phyloP scores from a whole-genome alignment of 2,113 vertebrate species.

The Epinephelus lanceolatus region DNA sequence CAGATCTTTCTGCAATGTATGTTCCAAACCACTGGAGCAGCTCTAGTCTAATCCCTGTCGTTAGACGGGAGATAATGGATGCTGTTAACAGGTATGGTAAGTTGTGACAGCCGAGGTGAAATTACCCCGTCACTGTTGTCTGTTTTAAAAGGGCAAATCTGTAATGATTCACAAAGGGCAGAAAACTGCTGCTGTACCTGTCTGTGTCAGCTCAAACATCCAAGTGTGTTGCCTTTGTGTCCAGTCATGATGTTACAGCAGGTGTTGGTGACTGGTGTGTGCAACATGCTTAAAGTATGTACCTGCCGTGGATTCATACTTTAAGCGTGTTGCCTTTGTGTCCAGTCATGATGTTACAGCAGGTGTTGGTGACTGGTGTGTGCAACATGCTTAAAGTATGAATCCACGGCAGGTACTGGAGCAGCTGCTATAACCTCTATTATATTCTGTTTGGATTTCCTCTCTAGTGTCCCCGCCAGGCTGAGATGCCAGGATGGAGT shows the following conservation, averaged over 20 bases:
- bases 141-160: slow-evolving; percentile 22
- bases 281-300: slow-evolving; percentile 22
- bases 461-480: slow-evolving; percentile 22
- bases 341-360: background rate
- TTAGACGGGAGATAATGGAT: slow-evolving; percentile 13
- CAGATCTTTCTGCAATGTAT: slow-evolving; percentile 13
- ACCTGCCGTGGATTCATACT: too few relatives aligned
- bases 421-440: slow-evolving; percentile 2
- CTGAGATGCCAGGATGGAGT: slow-evolving; percentile 43
- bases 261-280: slow-evolving; percentile 5
- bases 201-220: background rate
- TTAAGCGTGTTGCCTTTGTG: slow-evolving; percentile 2
- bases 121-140: slow-evolving; percentile 12
- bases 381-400: slow-evolving; percentile 23
- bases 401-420: background rate
- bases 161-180: slow-evolving; percentile 16
- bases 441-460: slow-evolving; percentile 5
- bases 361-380: slow-evolving; percentile 3
- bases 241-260: background rate
- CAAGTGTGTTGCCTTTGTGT: slow-evolving; percentile 1
- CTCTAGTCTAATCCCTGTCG: slow-evolving; percentile 30
- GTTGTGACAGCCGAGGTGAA: slow-evolving; percentile 12
- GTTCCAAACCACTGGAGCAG: slow-evolving; percentile 48
- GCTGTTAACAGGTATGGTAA: slow-evolving; percentile 6
- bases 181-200: background rate